Percentiles rank a stretch among this genome's conserved stretches.
Evolutionary conservation across 2,888 invertebrate species (phyloP).

Genomic region (Dilophus febrilis): DNA sequence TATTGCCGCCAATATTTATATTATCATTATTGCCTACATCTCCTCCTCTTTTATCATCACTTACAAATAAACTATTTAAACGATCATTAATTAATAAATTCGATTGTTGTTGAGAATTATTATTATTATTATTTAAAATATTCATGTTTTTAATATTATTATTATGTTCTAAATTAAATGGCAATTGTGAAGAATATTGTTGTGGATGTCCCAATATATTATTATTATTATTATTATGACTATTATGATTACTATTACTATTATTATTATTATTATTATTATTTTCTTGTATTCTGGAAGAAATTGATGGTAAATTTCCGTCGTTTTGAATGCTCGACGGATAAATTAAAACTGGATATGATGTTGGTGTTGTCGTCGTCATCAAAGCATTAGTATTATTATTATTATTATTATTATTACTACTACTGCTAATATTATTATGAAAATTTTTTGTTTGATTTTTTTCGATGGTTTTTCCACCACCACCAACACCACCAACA

Average conservation of each 20-base stretch:
- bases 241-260: conserved; percentile 15
- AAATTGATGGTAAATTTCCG: conserved; percentile 11
- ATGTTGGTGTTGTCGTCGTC: too few relatives aligned
- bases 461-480: neutral
- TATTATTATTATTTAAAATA: too few relatives aligned
- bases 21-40: conserved; percentile 11
- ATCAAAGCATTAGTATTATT: too few relatives aligned
- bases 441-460: too few relatives aligned
- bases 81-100: neutral
- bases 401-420: too few relatives aligned
- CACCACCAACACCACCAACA: conserved; percentile 1
- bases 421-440: too few relatives aligned
- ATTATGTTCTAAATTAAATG: too few relatives aligned
- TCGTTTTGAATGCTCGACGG: too few relatives aligned
- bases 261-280: conserved; percentile 10
- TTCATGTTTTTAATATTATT: too few relatives aligned
- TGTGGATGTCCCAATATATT: neutral
- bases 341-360: too few relatives aligned
- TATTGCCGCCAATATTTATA: neutral
- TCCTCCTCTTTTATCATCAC: neutral
- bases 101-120: neutral
- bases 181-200: neutral
- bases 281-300: conserved; percentile 17
- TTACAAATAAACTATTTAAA: conserved; percentile 1
- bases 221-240: conserved; percentile 12